phyloP scores from a whole-genome alignment of 1,140 invertebrate genomes.

The Euwallacea similis region DNA sequence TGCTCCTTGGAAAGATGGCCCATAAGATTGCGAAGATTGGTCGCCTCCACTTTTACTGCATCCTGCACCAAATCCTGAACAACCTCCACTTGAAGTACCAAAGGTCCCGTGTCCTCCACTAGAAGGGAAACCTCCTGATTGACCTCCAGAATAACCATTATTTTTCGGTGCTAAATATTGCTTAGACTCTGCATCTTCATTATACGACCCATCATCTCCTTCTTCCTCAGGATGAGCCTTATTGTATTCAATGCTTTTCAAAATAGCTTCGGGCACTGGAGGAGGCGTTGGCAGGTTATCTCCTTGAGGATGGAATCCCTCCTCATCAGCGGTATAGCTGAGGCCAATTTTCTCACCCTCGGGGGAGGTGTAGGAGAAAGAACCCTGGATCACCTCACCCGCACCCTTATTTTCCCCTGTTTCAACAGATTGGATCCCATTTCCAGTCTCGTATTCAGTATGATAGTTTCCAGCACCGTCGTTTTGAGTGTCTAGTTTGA shows the following conservation, averaged over 20 bases:
- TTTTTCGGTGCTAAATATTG: conserved; percentile 22
- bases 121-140: neutral
- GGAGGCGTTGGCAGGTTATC: conserved; percentile 60
- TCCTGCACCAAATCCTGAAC: neutral
- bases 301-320: conserved; percentile 63
- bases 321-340: conserved; percentile 63
- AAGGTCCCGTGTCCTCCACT: neutral
- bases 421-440: conserved; percentile 60
- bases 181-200: conserved; percentile 9
- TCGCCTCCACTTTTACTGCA: neutral
- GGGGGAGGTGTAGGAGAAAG: conserved; percentile 49
- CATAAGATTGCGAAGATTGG: neutral
- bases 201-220: conserved; percentile 20
- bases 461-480: conserved; percentile 53
- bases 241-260: conserved; percentile 56
- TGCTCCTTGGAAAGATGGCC: neutral
- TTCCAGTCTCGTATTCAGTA: conserved; percentile 61
- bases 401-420: conserved; percentile 50
- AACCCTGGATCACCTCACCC: conserved; percentile 40
- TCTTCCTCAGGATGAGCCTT: conserved; percentile 33
- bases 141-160: neutral
- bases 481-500: conserved; percentile 12
- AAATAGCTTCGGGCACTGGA: conserved; percentile 60
- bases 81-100: neutral
- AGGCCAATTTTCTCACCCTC: conserved; percentile 49